A percentile compares a stretch with the other conserved stretches of the same genome.
Conservation (phyloP, 2,888 invertebrate genomes). For the Cylloceria caligata region DNA sequence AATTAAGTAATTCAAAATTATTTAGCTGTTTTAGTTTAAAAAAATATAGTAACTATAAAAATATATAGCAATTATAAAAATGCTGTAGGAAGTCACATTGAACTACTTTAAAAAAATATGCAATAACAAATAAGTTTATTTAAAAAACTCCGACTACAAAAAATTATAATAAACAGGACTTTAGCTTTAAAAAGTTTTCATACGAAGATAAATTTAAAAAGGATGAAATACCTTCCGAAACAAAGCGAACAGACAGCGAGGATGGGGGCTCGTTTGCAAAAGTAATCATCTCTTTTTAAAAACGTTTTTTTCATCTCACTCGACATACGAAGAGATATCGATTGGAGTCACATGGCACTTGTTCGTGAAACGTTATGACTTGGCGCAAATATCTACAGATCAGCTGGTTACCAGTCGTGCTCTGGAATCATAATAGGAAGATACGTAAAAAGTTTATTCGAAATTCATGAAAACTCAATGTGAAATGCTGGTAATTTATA, state of each 20-base stretch:
- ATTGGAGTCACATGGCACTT: conserved; percentile 18
- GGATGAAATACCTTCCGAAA: conserved; percentile 6
- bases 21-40: no score
- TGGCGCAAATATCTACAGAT: background rate
- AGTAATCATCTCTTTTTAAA: conserved; percentile 26
- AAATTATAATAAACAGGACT: no score
- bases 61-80: no score
- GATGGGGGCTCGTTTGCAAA: conserved; percentile 30
- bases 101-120: no score
- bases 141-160: no score
- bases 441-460: conserved; percentile 1
- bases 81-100: no score
- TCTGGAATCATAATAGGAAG: background rate
- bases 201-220: no score
- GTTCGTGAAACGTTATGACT: conserved; percentile 20
- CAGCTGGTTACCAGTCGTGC: background rate
- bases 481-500: background rate
- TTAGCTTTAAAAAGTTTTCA: no score
- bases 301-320: conserved; percentile 27
- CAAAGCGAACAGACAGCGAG: conserved; percentile 2
- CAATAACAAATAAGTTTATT: no score
- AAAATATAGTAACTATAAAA: no score
- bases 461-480: background rate
- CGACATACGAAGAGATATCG: conserved; percentile 35
- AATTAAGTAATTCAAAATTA: no score